Evolutionary conservation across 2,888 invertebrate species (phyloP), one percentile per base, ranked within the genome.

Genomic region (Pherbina coryleti): DNA sequence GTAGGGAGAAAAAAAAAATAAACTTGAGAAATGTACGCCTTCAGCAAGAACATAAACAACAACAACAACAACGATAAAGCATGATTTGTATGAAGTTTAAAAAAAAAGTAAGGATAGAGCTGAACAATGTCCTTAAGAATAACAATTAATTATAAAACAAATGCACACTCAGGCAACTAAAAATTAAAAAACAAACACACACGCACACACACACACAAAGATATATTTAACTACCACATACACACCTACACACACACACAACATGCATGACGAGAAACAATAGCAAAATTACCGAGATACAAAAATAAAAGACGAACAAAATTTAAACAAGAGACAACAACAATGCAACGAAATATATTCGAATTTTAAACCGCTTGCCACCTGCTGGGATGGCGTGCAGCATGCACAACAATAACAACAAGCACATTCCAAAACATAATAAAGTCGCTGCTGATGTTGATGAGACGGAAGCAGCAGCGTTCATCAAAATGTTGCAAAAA

Each of bases 71-170:
- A 37, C 37, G 7, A 37, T 37, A 37, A 1, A 37, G 14, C 44
- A 44, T 11, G 44, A 44, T 44, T 44, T 44, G 44, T 44, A 14
- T 11, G 14, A n/a, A 44, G 44, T 1, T 44, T 11, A 19, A 55
- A 55, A 55, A 66, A 37, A 66, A 34, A 14, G 9, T 14, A 22
- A 49, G 11, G n/a, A 67, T 11, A 67, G 22, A 67, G 25, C 44
- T 25, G 44, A 25, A 22, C 49, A n/a, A 57, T 34, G 71, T 71
- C 71, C 71, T 71, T 71, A 57, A 57, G 37, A 71, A 71, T 71
- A 55, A 71, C 55, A 53, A 71, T 71, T 71, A 71, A 71, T 71
- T 71, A 57, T 31, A 19, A 71, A 70, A 70, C 51, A 73, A 57
- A 37, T 49, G 53, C 70, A 70, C 14, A 11, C 53, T 49, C 70